Evolutionary conservation across 2,888 invertebrate genomes (phyloP), one percentile per base, ranked within the genome.

Genomic region (Thereva unica): DNA sequence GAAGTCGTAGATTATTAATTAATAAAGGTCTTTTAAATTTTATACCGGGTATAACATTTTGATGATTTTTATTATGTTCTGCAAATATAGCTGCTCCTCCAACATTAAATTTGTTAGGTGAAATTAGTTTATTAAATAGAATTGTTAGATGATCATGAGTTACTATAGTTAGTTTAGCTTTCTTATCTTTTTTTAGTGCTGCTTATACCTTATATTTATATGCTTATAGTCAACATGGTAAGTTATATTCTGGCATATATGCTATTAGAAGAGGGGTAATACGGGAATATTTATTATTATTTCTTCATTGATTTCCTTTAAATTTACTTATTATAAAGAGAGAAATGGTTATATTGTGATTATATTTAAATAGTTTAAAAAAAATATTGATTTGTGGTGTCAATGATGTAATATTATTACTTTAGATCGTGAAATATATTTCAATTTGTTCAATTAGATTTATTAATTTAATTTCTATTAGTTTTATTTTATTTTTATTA

Each of bases 1-100:
- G 78, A 57, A 87, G 85, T 4, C 89, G 88, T 69, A 87, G 85
- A 69, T 77, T 86, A 79, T 81, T 83, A 79, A 80, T 86, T 82
- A 87, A 86, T 84, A 87, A 85, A 35, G 87, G 88, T 0, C 74
- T 87, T 80, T 81, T 86, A 77, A 84, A 82, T 80, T 83, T 85
- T 79, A 84, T 84, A 73, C 85, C 86, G 74, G 81, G 82, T 0
- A 79, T 88, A 75, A 78, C 82, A 72, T 80, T 88, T 73, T 86
- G 85, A 40, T 88, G 88, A 82, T 89, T 90, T 86, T 80, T 89
- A 77, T 80, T 89, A 74, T 78, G 84, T 76, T 82, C 82, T 42
- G 82, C 82, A 41, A 88, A 88, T 85, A 88, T 89, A 76, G 84
- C 87, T 0, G 85, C 86, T 56, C 88, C 89, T 1, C 86, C 87